Conservation (phyloP, 1,140 invertebrate species). For the Diorhabda carinulata region DNA sequence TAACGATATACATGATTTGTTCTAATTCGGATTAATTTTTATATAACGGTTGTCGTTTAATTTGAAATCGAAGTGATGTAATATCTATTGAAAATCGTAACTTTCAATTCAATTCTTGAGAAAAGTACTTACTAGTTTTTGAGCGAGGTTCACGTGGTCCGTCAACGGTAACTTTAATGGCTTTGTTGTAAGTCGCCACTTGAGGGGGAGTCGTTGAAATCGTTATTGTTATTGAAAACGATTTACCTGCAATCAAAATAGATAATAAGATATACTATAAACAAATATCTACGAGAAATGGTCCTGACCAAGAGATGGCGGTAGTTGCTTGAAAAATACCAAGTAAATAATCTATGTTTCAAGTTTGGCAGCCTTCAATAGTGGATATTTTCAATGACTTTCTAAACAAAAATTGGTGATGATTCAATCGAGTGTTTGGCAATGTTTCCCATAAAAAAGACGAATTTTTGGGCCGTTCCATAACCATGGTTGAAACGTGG, state of each 20-base stretch:
- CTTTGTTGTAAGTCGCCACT: conserved; percentile 91
- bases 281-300: conserved; percentile 2
- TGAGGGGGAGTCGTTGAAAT: conserved; percentile 88
- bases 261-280: background rate
- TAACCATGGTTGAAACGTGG: too few species aligned
- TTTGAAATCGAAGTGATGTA: background rate
- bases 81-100: background rate
- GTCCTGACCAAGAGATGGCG: background rate
- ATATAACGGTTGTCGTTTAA: background rate
- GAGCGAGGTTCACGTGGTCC: conserved; percentile 94
- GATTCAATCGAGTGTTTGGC: too few species aligned
- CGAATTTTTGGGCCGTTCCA: too few species aligned
- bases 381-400: too few species aligned
- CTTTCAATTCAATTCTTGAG: background rate
- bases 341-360: conserved; percentile 14
- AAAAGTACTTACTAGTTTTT: conserved; percentile 85
- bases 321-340: background rate
- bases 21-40: background rate
- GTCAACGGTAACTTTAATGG: conserved; percentile 98
- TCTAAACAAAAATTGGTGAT: too few species aligned
- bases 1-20: too few species aligned
- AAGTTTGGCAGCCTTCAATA: too few species aligned
- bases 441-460: too few species aligned
- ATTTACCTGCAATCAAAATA: conserved; percentile 78
- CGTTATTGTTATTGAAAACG: conserved; percentile 94